A percentile compares a stretch with the other conserved stretches of the same genome.
Evolutionary conservation across 2,797 vertebrate genomes (phyloP).

Genomic region (Ciconia nigra): DNA sequence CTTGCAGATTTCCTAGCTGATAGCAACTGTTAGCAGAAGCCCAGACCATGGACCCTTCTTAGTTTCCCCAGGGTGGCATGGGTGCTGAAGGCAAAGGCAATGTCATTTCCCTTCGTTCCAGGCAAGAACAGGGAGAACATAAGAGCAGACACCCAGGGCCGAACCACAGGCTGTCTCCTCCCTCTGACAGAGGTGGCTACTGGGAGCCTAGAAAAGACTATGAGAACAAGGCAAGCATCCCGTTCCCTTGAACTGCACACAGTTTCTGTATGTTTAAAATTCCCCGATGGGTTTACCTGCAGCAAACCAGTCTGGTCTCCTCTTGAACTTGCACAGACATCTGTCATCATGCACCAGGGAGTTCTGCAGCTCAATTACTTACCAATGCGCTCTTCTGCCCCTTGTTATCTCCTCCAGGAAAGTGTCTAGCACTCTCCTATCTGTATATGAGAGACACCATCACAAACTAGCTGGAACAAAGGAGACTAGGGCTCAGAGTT

Average conservation of each 20-base stretch:
- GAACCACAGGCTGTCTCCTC: neutral
- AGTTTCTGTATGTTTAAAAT: neutral
- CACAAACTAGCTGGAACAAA: rapidly evolving
- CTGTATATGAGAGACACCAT: rapidly evolving
- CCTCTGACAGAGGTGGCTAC: neutral
- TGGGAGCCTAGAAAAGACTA: neutral
- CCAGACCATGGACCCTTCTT: neutral
- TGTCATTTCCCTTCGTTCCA: neutral
- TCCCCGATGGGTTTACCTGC: neutral
- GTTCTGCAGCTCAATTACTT: neutral
- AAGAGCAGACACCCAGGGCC: neutral
- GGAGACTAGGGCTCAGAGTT: neutral
- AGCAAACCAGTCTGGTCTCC: rapidly evolving
- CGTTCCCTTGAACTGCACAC: rapidly evolving
- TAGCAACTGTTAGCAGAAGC: slow-evolving; percentile 19
- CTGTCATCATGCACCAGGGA: neutral
- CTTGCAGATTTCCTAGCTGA: slow-evolving; percentile 24
- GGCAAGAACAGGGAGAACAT: neutral
- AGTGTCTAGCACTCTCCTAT: neutral
- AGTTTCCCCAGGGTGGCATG: neutral
- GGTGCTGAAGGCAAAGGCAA: neutral
- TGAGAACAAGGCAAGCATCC: neutral
- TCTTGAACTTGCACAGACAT: neutral
- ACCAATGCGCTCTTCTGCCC: neutral
- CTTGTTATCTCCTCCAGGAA: neutral